Percentiles rank a stretch among this genome's conserved stretches.
Evolutionary conservation across 2,797 vertebrate genomes (phyloP).

Genomic region (Nasua narica): DNA sequence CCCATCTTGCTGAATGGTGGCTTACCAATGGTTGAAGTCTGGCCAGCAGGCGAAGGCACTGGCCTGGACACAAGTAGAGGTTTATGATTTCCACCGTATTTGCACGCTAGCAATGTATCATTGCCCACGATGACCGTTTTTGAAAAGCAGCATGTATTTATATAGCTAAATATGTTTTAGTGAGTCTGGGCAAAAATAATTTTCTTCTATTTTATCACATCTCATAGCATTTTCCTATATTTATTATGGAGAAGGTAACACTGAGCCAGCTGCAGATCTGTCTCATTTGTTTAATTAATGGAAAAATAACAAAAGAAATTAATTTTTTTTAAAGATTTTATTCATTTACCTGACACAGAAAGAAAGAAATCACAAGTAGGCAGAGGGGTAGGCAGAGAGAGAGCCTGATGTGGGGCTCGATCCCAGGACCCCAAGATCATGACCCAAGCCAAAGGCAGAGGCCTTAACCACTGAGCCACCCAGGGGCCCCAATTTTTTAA

Average conservation of each 20-base stretch:
- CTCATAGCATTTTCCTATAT: background rate
- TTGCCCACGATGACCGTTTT: background rate
- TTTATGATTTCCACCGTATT: background rate
- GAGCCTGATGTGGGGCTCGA: too few species aligned
- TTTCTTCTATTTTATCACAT: background rate
- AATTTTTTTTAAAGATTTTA: too few species aligned
- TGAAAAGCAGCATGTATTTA: background rate
- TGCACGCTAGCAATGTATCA: background rate
- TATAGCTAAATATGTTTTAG: background rate
- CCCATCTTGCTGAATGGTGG: background rate
- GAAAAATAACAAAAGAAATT: slow-evolving; percentile 6
- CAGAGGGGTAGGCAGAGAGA: too few species aligned
- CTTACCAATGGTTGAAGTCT: background rate
- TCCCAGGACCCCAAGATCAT: too few species aligned
- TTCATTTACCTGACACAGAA: too few species aligned
- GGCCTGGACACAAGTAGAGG: background rate
- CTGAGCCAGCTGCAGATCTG: background rate
- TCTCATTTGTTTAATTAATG: background rate
- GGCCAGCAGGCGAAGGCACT: background rate
- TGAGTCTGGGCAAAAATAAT: background rate
- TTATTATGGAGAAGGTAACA: background rate
- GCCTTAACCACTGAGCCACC: too few species aligned
- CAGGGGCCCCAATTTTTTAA: too few species aligned
- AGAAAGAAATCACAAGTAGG: too few species aligned
- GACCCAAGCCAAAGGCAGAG: too few species aligned